Percentiles rank a stretch among this genome's conserved stretches.
phyloP scores from a whole-genome alignment of 2,888 invertebrate genomes.

The Hyposoter dolosus region DNA sequence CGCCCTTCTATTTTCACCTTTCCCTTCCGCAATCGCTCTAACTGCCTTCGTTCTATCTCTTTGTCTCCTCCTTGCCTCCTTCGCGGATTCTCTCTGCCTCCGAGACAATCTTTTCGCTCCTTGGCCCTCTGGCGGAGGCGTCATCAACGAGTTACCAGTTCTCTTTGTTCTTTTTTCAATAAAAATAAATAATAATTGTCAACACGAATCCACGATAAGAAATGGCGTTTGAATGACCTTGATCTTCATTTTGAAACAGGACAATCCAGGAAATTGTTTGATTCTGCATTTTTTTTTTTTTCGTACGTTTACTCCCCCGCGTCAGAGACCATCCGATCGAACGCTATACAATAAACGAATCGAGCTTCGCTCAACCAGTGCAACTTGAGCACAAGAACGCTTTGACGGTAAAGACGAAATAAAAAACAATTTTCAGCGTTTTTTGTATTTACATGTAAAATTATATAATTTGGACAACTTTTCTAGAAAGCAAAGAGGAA shows the following conservation, averaged over 20 bases:
- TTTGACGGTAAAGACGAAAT: background rate
- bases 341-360: background rate
- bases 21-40: background rate
- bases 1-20: slow-evolving; percentile 38
- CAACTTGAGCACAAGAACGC: slow-evolving; percentile 23
- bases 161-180: background rate
- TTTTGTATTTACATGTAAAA: no score
- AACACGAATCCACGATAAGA: background rate
- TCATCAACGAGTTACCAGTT: background rate
- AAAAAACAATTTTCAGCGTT: no score
- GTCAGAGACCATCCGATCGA: background rate
- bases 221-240: background rate
- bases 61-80: background rate
- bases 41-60: slow-evolving; percentile 7
- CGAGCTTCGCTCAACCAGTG: slow-evolving; percentile 63
- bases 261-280: background rate
- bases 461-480: no score
- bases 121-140: slow-evolving; percentile 34
- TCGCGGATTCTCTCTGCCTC: background rate
- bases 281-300: background rate
- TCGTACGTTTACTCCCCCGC: background rate
- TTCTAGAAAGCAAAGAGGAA: no score
- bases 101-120: slow-evolving; percentile 10
- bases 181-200: background rate
- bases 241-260: background rate